phyloP scores from a whole-genome alignment of 2,888 invertebrate species.

The Brachylomia viminalis region DNA sequence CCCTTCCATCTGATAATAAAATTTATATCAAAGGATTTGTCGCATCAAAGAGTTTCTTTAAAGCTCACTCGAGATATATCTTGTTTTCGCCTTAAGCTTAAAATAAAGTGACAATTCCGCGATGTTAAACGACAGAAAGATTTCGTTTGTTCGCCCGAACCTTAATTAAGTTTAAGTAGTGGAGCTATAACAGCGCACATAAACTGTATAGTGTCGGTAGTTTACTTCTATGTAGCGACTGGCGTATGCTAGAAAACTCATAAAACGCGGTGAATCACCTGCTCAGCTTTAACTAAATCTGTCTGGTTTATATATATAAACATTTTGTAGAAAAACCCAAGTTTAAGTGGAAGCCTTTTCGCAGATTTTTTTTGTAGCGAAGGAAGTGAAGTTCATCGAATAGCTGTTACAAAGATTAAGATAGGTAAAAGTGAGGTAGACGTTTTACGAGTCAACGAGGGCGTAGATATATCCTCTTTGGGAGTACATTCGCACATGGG shows the following conservation, averaged over 20 bases:
- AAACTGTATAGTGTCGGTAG: constrained; percentile 71
- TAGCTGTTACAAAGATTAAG: constrained; percentile 71
- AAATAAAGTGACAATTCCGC: constrained; percentile 38
- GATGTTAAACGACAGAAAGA: constrained; percentile 42
- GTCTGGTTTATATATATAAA: constrained; percentile 35
- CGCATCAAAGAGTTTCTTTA: constrained; percentile 63
- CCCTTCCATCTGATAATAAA: constrained; percentile 71
- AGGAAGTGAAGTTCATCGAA: constrained; percentile 63
- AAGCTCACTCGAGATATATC: constrained; percentile 32
- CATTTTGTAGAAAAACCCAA: constrained; percentile 22
- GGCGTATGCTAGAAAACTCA: constrained; percentile 66
- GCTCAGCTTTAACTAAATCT: constrained; percentile 65
- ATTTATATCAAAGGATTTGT: constrained; percentile 74
- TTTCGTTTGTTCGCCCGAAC: constrained; percentile 49
- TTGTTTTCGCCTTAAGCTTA: constrained; percentile 32
- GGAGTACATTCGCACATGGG: constrained; percentile 74
- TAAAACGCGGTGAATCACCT: constrained; percentile 70
- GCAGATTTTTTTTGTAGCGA: constrained; percentile 49
- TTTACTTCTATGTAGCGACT: constrained; percentile 64
- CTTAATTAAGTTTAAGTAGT: constrained; percentile 72
- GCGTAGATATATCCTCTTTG: constrained; percentile 71
- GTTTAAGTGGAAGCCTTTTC: constrained; percentile 26
- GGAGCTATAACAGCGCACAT: constrained; percentile 63
- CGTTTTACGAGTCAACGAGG: constrained; percentile 71
- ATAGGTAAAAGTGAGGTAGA: constrained; percentile 67